These are phyloP conservation scores for Morpho deidamia DNA, from an alignment of 2,888 invertebrate genomes.

Conservation along the genomic window DNA sequence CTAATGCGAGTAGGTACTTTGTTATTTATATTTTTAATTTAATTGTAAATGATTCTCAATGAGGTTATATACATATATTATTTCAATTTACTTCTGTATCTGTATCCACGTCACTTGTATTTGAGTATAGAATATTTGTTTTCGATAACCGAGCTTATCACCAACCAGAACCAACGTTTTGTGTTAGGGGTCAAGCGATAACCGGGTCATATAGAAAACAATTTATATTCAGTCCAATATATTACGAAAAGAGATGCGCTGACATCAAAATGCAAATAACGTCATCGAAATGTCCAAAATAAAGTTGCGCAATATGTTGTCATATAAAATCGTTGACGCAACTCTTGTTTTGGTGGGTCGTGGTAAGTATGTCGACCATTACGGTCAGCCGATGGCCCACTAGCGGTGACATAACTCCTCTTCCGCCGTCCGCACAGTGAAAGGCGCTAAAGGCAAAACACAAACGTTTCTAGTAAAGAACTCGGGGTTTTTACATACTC, in stretches of 20 bases:
- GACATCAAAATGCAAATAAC: constrained; percentile 23
- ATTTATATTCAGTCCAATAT: constrained; percentile 2
- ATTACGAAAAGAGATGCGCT: constrained; percentile 6
- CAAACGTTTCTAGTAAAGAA: constrained; percentile 9
- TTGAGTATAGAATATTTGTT: background rate
- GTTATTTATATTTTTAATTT: no score
- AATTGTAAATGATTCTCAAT: no score
- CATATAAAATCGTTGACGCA: constrained; percentile 59
- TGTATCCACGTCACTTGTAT: background rate
- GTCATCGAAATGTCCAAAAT: constrained; percentile 43
- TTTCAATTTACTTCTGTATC: background rate
- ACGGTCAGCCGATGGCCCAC: constrained; percentile 72
- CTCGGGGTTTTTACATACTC: constrained; percentile 20
- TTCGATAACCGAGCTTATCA: constrained; percentile 19
- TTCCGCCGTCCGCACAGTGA: constrained; percentile 59
- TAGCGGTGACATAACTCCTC: constrained; percentile 67
- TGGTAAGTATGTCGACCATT: constrained; percentile 71
- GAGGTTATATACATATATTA: background rate
- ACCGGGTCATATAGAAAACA: constrained; percentile 14
- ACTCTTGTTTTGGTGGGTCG: constrained; percentile 70
- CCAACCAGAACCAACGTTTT: constrained; percentile 6
- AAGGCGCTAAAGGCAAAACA: constrained; percentile 27
- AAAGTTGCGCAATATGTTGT: constrained; percentile 59
- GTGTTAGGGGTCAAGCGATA: constrained; percentile 17
- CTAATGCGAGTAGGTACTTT: no score